A percentile compares a stretch with the other conserved stretches of the same genome.
Evolutionary conservation across 1,140 invertebrate species (phyloP).

Genomic region (Gryon sp.): DNA sequence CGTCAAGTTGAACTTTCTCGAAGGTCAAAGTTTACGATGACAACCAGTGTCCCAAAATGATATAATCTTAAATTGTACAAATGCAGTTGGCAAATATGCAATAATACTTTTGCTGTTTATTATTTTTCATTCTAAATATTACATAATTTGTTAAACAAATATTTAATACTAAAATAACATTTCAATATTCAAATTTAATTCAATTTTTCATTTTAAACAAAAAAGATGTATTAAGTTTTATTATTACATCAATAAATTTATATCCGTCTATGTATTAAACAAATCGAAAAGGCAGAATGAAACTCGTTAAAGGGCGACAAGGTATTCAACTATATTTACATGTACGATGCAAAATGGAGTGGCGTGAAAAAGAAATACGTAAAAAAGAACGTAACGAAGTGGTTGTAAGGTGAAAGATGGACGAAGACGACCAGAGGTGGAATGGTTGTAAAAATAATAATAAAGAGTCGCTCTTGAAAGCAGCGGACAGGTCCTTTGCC

Average conservation of each 20-base stretch:
- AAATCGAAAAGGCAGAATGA: too few species aligned
- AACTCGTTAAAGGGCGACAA: conserved; percentile 26
- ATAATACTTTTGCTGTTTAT: too few species aligned
- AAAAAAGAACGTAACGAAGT: conserved; percentile 6
- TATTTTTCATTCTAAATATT: too few species aligned
- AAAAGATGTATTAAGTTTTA: too few species aligned
- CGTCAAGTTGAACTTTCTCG: conserved; percentile 40
- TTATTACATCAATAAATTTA: too few species aligned
- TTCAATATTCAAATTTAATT: too few species aligned
- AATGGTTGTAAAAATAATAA: conserved; percentile 59
- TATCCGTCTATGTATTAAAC: too few species aligned
- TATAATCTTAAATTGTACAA: conserved; percentile 29
- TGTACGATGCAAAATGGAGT: conserved; percentile 43
- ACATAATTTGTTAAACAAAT: too few species aligned
- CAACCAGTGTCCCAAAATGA: conserved; percentile 44
- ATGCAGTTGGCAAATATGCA: too few species aligned
- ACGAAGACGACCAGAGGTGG: conserved; percentile 19
- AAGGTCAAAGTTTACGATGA: conserved; percentile 48
- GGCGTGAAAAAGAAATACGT: conserved; percentile 41
- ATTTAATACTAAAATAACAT: too few species aligned
- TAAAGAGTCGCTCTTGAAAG: conserved; percentile 50
- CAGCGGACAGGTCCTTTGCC: conserved; percentile 36
- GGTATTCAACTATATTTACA: conserved; percentile 45
- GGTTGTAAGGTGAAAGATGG: conserved; percentile 36
- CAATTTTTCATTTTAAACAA: too few species aligned